These are phyloP conservation scores for Ahaetulla prasina DNA, from an alignment of 2,113 vertebrate species.

Conservation along the genomic window DNA sequence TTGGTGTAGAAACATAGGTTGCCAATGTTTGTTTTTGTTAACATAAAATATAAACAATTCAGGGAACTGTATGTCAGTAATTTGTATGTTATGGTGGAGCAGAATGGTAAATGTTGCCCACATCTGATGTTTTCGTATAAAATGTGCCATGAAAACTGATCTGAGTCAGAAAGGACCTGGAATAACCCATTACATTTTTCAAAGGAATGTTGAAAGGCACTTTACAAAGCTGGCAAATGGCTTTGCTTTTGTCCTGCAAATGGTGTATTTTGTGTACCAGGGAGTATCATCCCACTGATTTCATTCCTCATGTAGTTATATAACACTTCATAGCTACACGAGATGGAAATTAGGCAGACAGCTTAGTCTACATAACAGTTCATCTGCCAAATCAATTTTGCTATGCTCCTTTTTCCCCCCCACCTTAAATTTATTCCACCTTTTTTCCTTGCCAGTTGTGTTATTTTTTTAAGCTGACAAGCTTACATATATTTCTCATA, in stretches of 20 bases:
- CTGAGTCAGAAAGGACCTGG: constrained; percentile 38
- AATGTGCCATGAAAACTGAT: not conserved
- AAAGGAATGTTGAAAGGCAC: constrained; percentile 32
- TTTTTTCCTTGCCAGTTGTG: not conserved
- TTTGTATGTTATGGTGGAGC: not conserved
- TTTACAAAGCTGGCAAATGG: constrained; percentile 27
- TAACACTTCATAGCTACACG: not conserved
- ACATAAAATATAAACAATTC: not conserved
- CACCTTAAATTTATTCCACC: not conserved
- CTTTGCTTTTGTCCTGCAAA: constrained; percentile 34
- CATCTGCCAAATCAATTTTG: not conserved
- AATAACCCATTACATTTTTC: constrained; percentile 48
- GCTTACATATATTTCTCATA: not conserved
- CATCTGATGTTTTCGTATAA: not conserved
- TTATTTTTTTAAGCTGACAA: not conserved
- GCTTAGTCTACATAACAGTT: not conserved
- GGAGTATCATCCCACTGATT: constrained; percentile 6
- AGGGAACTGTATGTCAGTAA: not conserved
- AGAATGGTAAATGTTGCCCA: not conserved
- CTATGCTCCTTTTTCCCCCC: not conserved
- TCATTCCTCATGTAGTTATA: not conserved
- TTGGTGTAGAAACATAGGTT: not conserved
- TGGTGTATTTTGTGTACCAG: constrained; percentile 20
- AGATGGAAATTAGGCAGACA: not conserved
- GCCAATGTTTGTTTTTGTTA: not conserved